Evolutionary conservation across 2,797 vertebrate genomes (phyloP), one percentile per base, ranked within the genome.

Genomic region (Acrossocheilus fasciatus): DNA sequence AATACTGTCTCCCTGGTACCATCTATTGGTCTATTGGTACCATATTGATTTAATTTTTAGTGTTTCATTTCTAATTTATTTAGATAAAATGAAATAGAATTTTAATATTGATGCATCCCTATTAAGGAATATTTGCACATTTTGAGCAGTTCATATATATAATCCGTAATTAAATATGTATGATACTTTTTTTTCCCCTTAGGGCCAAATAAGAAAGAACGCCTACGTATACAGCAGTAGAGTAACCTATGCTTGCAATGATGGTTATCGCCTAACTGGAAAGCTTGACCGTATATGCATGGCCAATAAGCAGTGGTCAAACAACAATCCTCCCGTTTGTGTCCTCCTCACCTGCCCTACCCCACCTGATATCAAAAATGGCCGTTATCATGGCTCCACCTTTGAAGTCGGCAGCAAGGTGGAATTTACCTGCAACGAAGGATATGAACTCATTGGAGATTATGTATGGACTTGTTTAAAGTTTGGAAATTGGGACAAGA

Each of bases 221-320:
- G 96, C 96, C 83, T 93, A 91, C 82, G 95, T 96, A 90, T 99
- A 96, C 92, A 97, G 96, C 92, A 97, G 94, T 91, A 96, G 95
- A 88, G 97, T 95, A 26, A 95, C 82, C 1, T 99, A 98, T 18
- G 92, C 90, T 81, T 99, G 98, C 88, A 95, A 97, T 18, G 90
- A 95, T 70, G 98, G 98, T 70, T 99, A 96, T 89, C 94, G 92
- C 59, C 89, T 98, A 36, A 85, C 93, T 0, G 98, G 98, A 79
- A 97, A 92, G 62, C 90, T 95, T 1, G 92, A 96, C 17, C 95
- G 97, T 85, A 86, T 95, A 87, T 99, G 98, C 91, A 97, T 98
- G 93, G 96, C 97, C 78, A 99, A 99, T 92, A 97, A 97, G 2
- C 97, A 97, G 0, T 99, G 98, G 98, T 95, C 97, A 89, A 98